Conservation (phyloP, 2,888 invertebrate species). For the Osmoderma eremita region DNA sequence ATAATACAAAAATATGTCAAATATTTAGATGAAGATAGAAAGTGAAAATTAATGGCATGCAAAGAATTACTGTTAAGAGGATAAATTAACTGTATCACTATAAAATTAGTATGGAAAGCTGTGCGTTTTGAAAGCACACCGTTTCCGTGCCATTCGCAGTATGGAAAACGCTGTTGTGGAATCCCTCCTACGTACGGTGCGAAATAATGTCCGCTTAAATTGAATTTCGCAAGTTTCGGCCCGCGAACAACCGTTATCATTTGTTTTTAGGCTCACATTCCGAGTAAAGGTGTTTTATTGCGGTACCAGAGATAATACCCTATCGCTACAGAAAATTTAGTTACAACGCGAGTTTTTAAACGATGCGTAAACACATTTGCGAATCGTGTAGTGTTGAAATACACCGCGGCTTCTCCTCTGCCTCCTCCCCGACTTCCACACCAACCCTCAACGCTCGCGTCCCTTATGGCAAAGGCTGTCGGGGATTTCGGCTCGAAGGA, state of each 20-base stretch:
- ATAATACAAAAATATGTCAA: no score
- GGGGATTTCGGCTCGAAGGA: conserved; percentile 2
- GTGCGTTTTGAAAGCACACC: not conserved
- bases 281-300: conserved; percentile 46
- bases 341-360: conserved; percentile 47
- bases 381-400: conserved; percentile 46
- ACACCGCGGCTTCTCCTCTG: not conserved
- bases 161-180: not conserved
- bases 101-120: not conserved
- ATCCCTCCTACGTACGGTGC: not conserved
- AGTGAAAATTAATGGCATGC: no score
- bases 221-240: conserved; percentile 33
- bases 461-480: conserved; percentile 23
- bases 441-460: not conserved
- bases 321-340: conserved; percentile 45
- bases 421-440: not conserved
- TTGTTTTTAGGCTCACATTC: conserved; percentile 34
- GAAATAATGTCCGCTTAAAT: conserved; percentile 29
- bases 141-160: not conserved
- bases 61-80: no score
- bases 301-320: conserved; percentile 44
- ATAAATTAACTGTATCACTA: no score
- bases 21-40: no score
- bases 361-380: conserved; percentile 48
- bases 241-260: conserved; percentile 14